These are phyloP conservation scores for Halictus quadricinctus DNA, from an alignment of 2,888 invertebrate genomes.

Conservation along the genomic window DNA sequence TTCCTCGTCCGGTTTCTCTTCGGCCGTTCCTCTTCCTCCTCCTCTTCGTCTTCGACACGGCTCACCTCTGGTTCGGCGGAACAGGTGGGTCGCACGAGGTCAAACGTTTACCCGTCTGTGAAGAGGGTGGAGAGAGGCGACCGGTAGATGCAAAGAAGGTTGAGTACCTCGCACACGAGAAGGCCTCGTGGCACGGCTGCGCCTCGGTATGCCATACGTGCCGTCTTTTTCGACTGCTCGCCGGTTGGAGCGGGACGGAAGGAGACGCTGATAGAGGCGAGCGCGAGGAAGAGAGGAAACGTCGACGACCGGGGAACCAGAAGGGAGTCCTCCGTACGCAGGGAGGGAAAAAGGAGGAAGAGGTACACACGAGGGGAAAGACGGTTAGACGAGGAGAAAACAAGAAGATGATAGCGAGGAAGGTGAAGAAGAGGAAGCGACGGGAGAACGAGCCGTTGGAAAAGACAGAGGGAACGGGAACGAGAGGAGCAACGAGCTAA, in stretches of 20 bases:
- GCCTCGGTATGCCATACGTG: constrained; percentile 66
- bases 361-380: constrained; percentile 30
- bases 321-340: constrained; percentile 52
- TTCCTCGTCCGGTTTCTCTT: neutral
- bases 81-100: constrained; percentile 67
- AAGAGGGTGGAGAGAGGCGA: constrained; percentile 36
- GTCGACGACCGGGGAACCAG: constrained; percentile 46
- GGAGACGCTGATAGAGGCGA: constrained; percentile 22
- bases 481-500: constrained; percentile 29
- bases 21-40: constrained; percentile 18
- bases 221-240: constrained; percentile 56
- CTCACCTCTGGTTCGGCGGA: constrained; percentile 51
- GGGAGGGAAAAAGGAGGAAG: constrained; percentile 53
- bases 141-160: constrained; percentile 76
- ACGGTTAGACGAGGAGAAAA: constrained; percentile 42
- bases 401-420: constrained; percentile 40
- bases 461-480: constrained; percentile 17
- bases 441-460: constrained; percentile 16
- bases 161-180: constrained; percentile 73
- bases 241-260: constrained; percentile 21
- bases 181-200: constrained; percentile 71
- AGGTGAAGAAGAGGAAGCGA: constrained; percentile 20
- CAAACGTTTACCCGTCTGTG: constrained; percentile 60
- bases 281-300: constrained; percentile 27
- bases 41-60: constrained; percentile 18